Conservation (phyloP, 2,888 invertebrate genomes). For the Hecatera dysodea region DNA sequence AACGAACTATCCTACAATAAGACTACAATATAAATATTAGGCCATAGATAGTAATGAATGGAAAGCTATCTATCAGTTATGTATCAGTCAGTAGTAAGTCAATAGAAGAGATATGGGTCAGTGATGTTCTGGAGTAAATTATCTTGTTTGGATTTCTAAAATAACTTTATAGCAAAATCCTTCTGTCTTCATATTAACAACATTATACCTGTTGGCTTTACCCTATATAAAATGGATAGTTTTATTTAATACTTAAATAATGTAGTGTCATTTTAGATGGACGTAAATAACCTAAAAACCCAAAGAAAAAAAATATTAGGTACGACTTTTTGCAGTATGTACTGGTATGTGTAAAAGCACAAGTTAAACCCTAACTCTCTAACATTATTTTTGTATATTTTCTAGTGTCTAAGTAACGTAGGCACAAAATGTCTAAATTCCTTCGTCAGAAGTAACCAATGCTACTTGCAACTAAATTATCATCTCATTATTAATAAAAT, state of each 20-base stretch:
- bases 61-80: conserved; percentile 39
- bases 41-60: conserved; percentile 37
- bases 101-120: conserved; percentile 56
- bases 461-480: neutral
- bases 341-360: too few relatives aligned
- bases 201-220: too few relatives aligned
- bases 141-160: conserved; percentile 21
- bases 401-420: neutral
- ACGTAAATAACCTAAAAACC: too few relatives aligned
- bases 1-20: conserved; percentile 12
- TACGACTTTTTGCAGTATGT: too few relatives aligned
- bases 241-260: too few relatives aligned
- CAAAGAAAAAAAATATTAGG: too few relatives aligned
- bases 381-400: too few relatives aligned
- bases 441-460: neutral
- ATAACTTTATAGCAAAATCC: neutral
- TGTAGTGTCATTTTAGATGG: too few relatives aligned
- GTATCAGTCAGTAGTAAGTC: conserved; percentile 54
- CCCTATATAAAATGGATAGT: too few relatives aligned
- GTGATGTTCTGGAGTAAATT: conserved; percentile 34
- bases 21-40: conserved; percentile 5
- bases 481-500: neutral
- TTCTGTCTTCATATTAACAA: neutral
- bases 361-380: too few relatives aligned
- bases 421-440: neutral